These are phyloP conservation scores for Helicoverpa assulta DNA, from an alignment of 2,888 invertebrate species.

Conservation along the genomic window DNA sequence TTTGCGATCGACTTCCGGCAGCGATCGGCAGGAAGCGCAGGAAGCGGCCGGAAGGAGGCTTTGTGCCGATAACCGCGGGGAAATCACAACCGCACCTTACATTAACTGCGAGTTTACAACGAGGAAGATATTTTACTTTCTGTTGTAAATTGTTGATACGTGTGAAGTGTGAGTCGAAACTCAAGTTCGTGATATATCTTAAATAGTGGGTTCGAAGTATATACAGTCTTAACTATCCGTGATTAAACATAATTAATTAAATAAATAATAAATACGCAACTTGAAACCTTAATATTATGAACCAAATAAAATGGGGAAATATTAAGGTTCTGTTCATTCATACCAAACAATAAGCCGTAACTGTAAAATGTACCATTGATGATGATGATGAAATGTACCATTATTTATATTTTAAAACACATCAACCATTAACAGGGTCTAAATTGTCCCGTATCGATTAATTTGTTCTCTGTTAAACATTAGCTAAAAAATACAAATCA, in stretches of 20 bases:
- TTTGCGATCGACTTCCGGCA: conserved; percentile 43
- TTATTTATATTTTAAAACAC: too few species aligned
- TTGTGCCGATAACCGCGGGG: conserved; percentile 54
- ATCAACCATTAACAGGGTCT: too few species aligned
- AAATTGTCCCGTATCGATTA: background rate
- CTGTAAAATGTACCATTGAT: too few species aligned
- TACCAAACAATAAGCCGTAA: too few species aligned
- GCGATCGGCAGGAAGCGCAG: conserved; percentile 19
- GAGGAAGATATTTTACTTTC: background rate
- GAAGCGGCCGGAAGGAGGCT: conserved; percentile 39
- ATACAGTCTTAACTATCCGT: too few species aligned
- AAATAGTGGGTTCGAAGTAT: background rate
- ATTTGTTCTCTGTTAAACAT: background rate
- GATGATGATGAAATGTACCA: too few species aligned
- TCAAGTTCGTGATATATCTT: background rate
- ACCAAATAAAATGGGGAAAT: too few species aligned
- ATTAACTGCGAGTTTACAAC: background rate
- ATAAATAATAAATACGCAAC: too few species aligned
- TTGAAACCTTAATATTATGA: too few species aligned
- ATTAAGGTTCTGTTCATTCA: too few species aligned
- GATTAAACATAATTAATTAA: too few species aligned
- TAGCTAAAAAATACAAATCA: background rate
- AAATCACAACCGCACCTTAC: conserved; percentile 40
- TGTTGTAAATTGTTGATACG: background rate
- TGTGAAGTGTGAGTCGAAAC: background rate